Conservation (phyloP, 2,113 vertebrate species). For the Cranoglanis bouderius region DNA sequence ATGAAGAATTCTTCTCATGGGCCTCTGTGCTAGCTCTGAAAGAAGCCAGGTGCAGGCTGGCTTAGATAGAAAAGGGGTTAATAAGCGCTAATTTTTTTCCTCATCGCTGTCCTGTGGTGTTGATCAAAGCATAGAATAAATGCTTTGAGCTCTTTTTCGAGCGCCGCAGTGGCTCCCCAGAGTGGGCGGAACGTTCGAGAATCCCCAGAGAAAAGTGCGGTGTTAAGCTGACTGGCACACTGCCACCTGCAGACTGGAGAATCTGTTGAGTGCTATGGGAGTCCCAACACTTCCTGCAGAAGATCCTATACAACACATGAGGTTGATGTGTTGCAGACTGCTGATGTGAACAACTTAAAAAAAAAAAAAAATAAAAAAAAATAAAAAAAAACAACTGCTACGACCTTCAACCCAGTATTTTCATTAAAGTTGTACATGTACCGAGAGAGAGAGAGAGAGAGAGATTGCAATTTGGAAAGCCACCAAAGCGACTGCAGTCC, state of each 20-base stretch:
- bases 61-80: slow-evolving; percentile 2
- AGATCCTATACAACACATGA: slow-evolving; percentile 10
- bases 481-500: slow-evolving; percentile 19
- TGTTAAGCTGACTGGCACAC: slow-evolving; percentile 40
- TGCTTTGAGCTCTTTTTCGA: slow-evolving; percentile 32
- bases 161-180: slow-evolving; percentile 7
- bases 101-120: slow-evolving; percentile 30
- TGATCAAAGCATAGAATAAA: slow-evolving; percentile 47
- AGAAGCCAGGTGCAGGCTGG: slow-evolving; percentile 14
- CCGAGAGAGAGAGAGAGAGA: not conserved
- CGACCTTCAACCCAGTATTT: not conserved
- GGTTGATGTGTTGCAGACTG: not conserved
- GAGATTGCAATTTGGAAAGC: slow-evolving; percentile 34
- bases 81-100: slow-evolving; percentile 35
- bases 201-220: slow-evolving; percentile 36
- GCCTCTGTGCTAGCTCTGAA: not conserved
- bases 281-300: slow-evolving; percentile 23
- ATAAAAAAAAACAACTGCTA: not conserved
- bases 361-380: too few relatives aligned
- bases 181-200: slow-evolving; percentile 47
- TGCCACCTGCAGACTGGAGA: slow-evolving; percentile 53
- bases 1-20: not conserved
- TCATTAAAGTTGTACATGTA: not conserved
- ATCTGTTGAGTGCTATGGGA: slow-evolving; percentile 32
- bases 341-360: not conserved